A percentile compares a stretch with the other conserved stretches of the same genome.
These are phyloP conservation scores for Rotaria sp. DNA, from an alignment of 2,888 invertebrate genomes.

Conservation along the genomic window DNA sequence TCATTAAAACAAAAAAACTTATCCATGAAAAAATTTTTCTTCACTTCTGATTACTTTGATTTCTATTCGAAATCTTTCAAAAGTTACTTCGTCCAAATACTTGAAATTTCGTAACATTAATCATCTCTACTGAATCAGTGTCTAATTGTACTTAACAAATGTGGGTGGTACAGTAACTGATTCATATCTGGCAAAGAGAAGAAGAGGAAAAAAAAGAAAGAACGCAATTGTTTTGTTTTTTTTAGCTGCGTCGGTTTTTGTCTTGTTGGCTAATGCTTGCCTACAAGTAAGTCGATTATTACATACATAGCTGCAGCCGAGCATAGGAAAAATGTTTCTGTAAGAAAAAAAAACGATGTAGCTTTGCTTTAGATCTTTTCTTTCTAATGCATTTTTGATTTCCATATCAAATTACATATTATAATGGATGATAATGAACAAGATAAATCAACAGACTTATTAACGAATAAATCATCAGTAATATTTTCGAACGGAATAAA, in stretches of 20 bases:
- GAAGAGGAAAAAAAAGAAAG: background rate
- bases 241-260: background rate
- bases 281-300: background rate
- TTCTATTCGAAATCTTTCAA: too few relatives aligned
- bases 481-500: background rate
- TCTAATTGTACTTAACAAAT: background rate
- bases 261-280: background rate
- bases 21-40: conserved; percentile 58
- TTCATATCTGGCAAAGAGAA: background rate
- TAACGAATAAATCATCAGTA: background rate
- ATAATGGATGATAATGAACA: background rate
- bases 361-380: background rate
- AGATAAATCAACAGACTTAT: background rate
- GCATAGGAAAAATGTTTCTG: background rate
- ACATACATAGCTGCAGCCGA: background rate
- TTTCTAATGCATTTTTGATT: background rate
- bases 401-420: background rate
- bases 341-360: background rate
- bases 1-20: conserved; percentile 49
- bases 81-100: conserved; percentile 54
- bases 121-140: conserved; percentile 46
- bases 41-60: too few relatives aligned
- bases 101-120: conserved; percentile 82
- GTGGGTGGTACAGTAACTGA: background rate
- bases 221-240: background rate